These are phyloP conservation scores for Ancistrus triradiatus DNA, from an alignment of 2,113 vertebrate species.

Conservation along the genomic window DNA sequence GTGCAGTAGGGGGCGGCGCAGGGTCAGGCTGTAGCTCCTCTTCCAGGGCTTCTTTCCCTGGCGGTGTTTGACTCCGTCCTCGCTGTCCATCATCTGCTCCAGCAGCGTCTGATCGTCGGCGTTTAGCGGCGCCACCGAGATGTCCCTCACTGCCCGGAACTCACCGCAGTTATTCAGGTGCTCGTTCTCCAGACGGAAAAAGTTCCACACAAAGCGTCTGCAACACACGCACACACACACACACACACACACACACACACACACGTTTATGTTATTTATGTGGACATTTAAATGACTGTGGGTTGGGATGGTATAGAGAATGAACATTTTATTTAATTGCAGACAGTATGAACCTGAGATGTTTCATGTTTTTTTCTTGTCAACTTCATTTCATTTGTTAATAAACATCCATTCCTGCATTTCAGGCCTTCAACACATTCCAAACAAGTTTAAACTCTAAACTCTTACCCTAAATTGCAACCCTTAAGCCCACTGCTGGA, in stretches of 20 bases:
- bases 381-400: no score
- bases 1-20: conserved; percentile 83
- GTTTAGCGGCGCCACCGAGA: conserved; percentile 94
- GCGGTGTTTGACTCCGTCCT: conserved; percentile 91
- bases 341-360: no score
- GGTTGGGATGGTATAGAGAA: no score
- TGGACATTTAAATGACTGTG: no score
- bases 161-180: conserved; percentile 98
- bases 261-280: no score
- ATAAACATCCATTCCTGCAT: no score
- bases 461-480: no score
- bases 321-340: no score
- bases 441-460: no score
- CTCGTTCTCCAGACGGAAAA: conserved; percentile 97
- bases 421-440: no score
- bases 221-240: not conserved
- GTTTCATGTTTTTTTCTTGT: no score
- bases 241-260: not conserved
- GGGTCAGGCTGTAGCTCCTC: conserved; percentile 84
- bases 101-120: conserved; percentile 95
- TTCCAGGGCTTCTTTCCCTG: conserved; percentile 91
- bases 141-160: conserved; percentile 93
- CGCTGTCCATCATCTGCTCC: conserved; percentile 99
- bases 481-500: no score
- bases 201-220: conserved; percentile 98